Conservation (phyloP, 2,113 vertebrate genomes). For the Sula dactylatra region DNA sequence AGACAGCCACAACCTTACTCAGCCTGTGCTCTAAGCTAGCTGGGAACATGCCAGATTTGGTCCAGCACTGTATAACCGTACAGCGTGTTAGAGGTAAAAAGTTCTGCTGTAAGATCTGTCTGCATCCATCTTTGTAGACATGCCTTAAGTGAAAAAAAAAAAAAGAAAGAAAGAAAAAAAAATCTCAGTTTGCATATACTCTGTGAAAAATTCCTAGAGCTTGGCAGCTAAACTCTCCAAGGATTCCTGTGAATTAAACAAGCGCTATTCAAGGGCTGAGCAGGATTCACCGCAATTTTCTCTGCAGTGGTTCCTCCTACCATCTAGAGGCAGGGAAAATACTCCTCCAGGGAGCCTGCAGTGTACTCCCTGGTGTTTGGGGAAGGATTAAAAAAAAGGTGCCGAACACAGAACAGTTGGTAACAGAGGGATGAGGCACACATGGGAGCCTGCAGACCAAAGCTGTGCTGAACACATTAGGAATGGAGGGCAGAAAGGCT, state of each 20-base stretch:
- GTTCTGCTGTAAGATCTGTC: background rate
- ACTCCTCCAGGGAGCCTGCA: background rate
- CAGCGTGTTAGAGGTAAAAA: background rate
- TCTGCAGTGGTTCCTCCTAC: background rate
- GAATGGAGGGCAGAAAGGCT: background rate
- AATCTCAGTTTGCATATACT: background rate
- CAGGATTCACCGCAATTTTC: background rate
- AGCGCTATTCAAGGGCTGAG: background rate
- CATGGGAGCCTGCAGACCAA: background rate
- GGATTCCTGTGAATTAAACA: background rate
- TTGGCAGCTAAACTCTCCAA: background rate
- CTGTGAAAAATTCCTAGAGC: constrained; percentile 1
- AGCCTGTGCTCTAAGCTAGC: background rate
- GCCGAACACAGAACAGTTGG: background rate
- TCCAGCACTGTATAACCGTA: background rate
- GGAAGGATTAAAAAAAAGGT: background rate
- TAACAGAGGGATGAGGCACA: background rate
- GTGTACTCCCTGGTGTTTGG: background rate
- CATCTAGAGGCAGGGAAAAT: background rate
- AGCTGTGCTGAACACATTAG: accelerated
- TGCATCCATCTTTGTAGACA: background rate
- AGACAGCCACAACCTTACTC: background rate
- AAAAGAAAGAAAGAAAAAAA: background rate
- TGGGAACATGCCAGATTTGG: background rate
- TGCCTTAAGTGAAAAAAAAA: background rate